phyloP scores from a whole-genome alignment of 2,888 invertebrate genomes.

The Diplazon laetatorius region DNA sequence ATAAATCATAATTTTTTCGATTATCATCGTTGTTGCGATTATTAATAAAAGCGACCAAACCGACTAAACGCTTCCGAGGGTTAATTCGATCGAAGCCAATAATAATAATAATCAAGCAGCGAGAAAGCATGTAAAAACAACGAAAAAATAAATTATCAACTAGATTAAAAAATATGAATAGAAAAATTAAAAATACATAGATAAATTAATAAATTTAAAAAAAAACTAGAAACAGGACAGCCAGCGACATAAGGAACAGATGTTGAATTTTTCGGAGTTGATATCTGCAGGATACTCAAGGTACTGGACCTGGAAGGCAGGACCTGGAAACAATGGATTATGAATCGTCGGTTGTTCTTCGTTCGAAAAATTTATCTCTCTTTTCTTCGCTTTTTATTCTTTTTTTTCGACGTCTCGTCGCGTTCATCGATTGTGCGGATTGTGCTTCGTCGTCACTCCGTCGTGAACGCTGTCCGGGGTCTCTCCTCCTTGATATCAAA shows the following conservation, averaged over 20 bases:
- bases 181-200: slow-evolving; percentile 71
- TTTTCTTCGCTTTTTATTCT: too few relatives aligned
- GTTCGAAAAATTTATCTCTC: slow-evolving; percentile 39
- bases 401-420: too few relatives aligned
- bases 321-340: slow-evolving; percentile 83
- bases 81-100: slow-evolving; percentile 68
- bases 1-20: too few relatives aligned
- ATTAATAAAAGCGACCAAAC: too few relatives aligned
- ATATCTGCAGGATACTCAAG: slow-evolving; percentile 81
- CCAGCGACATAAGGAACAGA: slow-evolving; percentile 79
- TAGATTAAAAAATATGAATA: slow-evolving; percentile 34
- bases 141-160: slow-evolving; percentile 55
- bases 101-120: slow-evolving; percentile 70
- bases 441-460: slow-evolving; percentile 50
- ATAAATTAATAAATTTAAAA: slow-evolving; percentile 64
- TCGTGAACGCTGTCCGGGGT: slow-evolving; percentile 36
- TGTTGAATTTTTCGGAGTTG: slow-evolving; percentile 77
- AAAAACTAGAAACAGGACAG: slow-evolving; percentile 74
- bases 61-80: slow-evolving; percentile 60
- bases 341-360: slow-evolving; percentile 72
- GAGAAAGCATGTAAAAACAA: slow-evolving; percentile 63
- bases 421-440: slow-evolving; percentile 59
- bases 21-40: too few relatives aligned
- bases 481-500: slow-evolving; percentile 53
- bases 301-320: slow-evolving; percentile 82